Base-by-base conservation (phyloP, 2,797 vertebrate genomes). In the Cottoperca gobio region DNA sequence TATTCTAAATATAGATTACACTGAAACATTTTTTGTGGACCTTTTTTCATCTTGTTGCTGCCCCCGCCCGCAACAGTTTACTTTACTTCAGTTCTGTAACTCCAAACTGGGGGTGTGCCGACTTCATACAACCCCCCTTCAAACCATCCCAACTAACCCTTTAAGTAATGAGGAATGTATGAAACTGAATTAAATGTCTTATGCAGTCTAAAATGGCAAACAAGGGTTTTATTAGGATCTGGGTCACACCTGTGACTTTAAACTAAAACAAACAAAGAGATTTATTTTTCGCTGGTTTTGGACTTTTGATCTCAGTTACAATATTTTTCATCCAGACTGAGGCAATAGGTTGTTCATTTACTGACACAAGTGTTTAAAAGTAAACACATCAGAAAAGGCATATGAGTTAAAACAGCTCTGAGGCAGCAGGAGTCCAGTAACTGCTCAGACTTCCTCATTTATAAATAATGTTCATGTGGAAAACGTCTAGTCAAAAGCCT, bases 401-500 rank as follows among this genome's bases (percentile, higher is more conserved):
- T 12, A 39, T 19, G 57, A 19, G 52, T 26, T n/a, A 26, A 54
- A 54, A 43, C 57, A 28, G 5, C 14, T 53, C 23, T 43, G 13
- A 43, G 14, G n/a, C 48, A 28, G 70, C 61, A 14, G 16, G 54
- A 59, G 45, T 50, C 54, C 31, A 26, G 54, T 1, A 28, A 28
- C 28, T 55, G 19, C 24, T 53, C 19, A 43, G 35, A 62, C 12
- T 2, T 10, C 12, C 23, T 73, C 23, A 64, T 65, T 49, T 40
- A 73, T 55, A 21, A 64, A 46, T 63, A 8, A 73, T 40, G 8
- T n/a, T 66, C 24, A 50, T 60, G 62, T 48, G 7, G 4, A 50
- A 59, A 65, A 65, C 31, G 31, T 61, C 6, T 3, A 10, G 28
- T 35, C n/a, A 52, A 40, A 60, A 50, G 35, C 14, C 23, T 69